phyloP scores from a whole-genome alignment of 2,888 invertebrate genomes.

The Megastigmus dorsalis region DNA sequence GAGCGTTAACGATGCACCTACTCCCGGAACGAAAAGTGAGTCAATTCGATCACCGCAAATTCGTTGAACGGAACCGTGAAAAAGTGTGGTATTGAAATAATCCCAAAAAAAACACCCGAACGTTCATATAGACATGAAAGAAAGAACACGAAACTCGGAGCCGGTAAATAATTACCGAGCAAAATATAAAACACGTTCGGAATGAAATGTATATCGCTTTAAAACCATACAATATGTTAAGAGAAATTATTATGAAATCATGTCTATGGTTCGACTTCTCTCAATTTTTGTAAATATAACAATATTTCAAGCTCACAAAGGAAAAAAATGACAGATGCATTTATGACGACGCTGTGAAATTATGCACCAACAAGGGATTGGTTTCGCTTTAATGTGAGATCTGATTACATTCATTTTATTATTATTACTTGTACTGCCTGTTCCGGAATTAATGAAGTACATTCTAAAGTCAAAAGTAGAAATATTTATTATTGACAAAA shows the following conservation, averaged over 20 bases:
- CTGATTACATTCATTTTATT: neutral
- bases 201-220: conserved; percentile 10
- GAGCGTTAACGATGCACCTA: conserved; percentile 63
- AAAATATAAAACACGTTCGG: neutral
- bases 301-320: conserved; percentile 12
- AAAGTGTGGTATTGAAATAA: neutral
- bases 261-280: neutral
- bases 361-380: neutral
- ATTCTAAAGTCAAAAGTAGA: too few species aligned
- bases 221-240: neutral
- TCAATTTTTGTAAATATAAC: conserved; percentile 35
- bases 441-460: neutral
- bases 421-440: too few species aligned
- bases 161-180: neutral
- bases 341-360: neutral
- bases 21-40: conserved; percentile 73
- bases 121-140: neutral
- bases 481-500: neutral
- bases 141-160: conserved; percentile 14
- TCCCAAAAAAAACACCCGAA: neutral
- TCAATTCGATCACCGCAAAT: conserved; percentile 69
- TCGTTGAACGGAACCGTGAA: conserved; percentile 47
- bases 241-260: conserved; percentile 4
- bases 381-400: neutral
- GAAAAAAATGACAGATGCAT: neutral